Percentiles rank a stretch among this genome's conserved stretches.
Evolutionary conservation across 1,140 invertebrate species (phyloP).

Genomic region (Trichonephila clavipes): DNA sequence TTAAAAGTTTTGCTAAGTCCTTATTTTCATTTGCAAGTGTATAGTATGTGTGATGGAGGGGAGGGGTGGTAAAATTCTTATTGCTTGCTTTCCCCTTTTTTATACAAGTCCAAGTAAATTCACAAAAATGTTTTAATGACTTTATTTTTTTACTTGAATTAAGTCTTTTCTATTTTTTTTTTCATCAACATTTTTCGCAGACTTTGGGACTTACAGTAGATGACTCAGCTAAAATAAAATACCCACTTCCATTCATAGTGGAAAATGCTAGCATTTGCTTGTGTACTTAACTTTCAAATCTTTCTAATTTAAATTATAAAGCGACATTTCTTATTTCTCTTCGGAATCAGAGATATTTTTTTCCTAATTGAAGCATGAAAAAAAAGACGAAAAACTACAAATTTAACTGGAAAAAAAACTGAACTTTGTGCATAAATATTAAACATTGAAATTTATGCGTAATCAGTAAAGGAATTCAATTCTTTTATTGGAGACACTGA

Average conservation of each 20-base stretch:
- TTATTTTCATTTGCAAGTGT: constrained; percentile 59
- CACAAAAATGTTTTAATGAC: constrained; percentile 74
- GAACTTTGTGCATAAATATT: background rate
- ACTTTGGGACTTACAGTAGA: constrained; percentile 11
- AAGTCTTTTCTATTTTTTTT: constrained; percentile 31
- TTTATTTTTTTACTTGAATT: background rate
- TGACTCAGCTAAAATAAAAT: constrained; percentile 73
- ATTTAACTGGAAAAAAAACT: background rate
- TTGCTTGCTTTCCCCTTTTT: constrained; percentile 29
- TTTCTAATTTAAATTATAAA: constrained; percentile 34
- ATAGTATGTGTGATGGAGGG: background rate
- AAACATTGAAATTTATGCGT: background rate
- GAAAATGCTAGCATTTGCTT: constrained; percentile 54
- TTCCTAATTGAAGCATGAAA: background rate
- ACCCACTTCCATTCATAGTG: constrained; percentile 13
- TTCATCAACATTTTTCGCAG: constrained; percentile 13
- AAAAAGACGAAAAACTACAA: background rate
- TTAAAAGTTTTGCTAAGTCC: constrained; percentile 64
- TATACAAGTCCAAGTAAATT: constrained; percentile 41
- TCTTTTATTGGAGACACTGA: too few species aligned
- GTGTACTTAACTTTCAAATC: constrained; percentile 49
- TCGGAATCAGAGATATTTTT: background rate
- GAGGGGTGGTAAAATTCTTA: background rate
- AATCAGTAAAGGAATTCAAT: too few species aligned
- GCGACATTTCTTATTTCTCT: background rate